Evolutionary conservation across 2,888 invertebrate species (phyloP).

Genomic region (Mesorhabditis spiculigera): DNA sequence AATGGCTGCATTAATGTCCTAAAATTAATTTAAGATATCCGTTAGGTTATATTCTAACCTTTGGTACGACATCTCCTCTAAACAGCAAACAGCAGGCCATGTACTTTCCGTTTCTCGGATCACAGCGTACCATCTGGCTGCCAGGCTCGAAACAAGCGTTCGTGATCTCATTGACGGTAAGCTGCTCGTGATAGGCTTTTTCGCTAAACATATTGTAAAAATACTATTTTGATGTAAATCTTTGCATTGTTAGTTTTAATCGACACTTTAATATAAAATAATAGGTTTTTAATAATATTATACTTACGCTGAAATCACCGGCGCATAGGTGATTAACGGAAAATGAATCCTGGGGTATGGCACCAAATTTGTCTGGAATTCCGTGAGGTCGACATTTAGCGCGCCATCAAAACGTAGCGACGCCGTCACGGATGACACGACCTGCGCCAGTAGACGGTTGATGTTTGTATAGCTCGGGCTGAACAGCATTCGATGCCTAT

Average conservation of each 20-base stretch:
- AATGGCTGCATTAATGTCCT: slow-evolving; percentile 59
- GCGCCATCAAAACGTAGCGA: slow-evolving; percentile 64
- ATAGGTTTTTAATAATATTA: too few species aligned
- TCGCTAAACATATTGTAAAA: too few species aligned
- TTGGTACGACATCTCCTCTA: slow-evolving; percentile 88
- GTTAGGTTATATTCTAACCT: slow-evolving; percentile 14
- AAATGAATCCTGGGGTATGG: slow-evolving; percentile 90
- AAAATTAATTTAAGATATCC: slow-evolving; percentile 13
- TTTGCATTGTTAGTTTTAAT: too few species aligned
- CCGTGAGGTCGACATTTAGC: slow-evolving; percentile 64
- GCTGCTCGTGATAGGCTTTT: slow-evolving; percentile 57
- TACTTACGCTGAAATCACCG: slow-evolving; percentile 53
- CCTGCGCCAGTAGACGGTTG: slow-evolving; percentile 89
- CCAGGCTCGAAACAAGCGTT: slow-evolving; percentile 81
- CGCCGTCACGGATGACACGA: slow-evolving; percentile 76
- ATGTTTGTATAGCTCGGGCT: slow-evolving; percentile 81
- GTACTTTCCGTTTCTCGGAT: slow-evolving; percentile 71
- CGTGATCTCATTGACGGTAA: slow-evolving; percentile 78
- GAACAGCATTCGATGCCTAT: too few species aligned
- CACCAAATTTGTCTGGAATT: slow-evolving; percentile 65
- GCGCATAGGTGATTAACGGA: slow-evolving; percentile 70
- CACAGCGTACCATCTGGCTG: slow-evolving; percentile 68
- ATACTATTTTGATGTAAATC: too few species aligned
- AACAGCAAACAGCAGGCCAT: slow-evolving; percentile 95
- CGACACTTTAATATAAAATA: too few species aligned